Evolutionary conservation across 2,113 vertebrate genomes (phyloP).

Genomic region (Sterna hirundo): DNA sequence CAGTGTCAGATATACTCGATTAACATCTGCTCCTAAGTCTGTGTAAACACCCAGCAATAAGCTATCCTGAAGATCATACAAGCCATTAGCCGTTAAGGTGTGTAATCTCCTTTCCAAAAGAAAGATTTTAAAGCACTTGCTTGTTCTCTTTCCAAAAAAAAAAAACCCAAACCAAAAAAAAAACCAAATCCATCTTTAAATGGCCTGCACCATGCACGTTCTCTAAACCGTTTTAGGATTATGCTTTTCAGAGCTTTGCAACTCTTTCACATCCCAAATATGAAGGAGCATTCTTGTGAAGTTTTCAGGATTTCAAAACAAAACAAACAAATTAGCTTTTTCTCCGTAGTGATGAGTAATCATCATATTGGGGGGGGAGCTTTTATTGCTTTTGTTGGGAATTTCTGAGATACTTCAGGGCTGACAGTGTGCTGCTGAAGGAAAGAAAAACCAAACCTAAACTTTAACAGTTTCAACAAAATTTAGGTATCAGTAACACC

Average conservation of each 20-base stretch:
- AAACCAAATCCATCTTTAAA: background rate
- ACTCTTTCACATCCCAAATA: background rate
- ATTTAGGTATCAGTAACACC: background rate
- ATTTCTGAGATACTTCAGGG: background rate
- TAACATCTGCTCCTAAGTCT: background rate
- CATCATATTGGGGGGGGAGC: accelerated
- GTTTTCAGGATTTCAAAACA: background rate
- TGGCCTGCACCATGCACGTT: background rate
- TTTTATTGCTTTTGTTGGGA: background rate
- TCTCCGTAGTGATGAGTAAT: background rate
- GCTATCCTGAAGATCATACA: background rate
- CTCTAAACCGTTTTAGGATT: background rate
- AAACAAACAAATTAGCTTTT: background rate
- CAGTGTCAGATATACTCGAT: background rate
- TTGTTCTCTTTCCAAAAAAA: background rate
- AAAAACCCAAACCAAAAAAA: too few species aligned
- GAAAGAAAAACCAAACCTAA: background rate
- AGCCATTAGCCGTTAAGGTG: background rate
- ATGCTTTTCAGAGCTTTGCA: background rate
- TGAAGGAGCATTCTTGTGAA: background rate
- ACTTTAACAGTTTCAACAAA: background rate
- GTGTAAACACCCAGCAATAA: background rate
- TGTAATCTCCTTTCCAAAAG: background rate
- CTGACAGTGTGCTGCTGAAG: background rate
- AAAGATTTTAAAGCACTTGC: background rate